These are phyloP conservation scores for Siniperca chuatsi DNA, from an alignment of 2,113 vertebrate genomes.

Conservation along the genomic window DNA sequence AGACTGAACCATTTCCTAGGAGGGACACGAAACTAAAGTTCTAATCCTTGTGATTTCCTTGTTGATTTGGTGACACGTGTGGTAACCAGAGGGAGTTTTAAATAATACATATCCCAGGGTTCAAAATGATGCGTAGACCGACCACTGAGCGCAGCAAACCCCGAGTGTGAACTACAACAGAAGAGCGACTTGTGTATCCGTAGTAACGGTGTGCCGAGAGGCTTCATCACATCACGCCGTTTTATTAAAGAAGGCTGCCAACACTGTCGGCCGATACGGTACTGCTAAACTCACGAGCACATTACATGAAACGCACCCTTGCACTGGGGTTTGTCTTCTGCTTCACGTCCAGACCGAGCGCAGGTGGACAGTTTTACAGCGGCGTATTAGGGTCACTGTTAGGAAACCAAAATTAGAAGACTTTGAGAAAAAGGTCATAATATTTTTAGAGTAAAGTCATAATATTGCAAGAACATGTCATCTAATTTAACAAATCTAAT, in stretches of 20 bases:
- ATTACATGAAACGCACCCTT: neutral
- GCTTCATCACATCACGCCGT: neutral
- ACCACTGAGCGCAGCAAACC: neutral
- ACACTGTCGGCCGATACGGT: neutral
- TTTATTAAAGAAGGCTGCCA: neutral
- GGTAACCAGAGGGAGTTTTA: neutral
- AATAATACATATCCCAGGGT: neutral
- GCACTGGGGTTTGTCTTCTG: neutral
- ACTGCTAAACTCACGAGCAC: neutral
- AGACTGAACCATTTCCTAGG: neutral
- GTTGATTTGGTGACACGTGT: neutral
- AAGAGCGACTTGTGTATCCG: neutral
- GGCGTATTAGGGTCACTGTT: neutral
- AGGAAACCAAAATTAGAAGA: neutral
- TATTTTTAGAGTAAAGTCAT: neutral
- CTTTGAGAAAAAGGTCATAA: too few relatives aligned
- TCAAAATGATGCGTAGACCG: neutral
- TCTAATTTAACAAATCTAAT: neutral
- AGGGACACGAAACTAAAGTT: neutral
- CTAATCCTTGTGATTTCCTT: neutral
- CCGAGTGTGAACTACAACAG: neutral
- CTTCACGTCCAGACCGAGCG: neutral
- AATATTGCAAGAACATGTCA: neutral
- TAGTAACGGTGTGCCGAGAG: neutral
- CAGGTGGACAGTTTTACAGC: neutral